A percentile compares a stretch with the other conserved stretches of the same genome.
Evolutionary conservation across 2,797 vertebrate genomes (phyloP).

Genomic region (Rousettus madagascariensis): DNA sequence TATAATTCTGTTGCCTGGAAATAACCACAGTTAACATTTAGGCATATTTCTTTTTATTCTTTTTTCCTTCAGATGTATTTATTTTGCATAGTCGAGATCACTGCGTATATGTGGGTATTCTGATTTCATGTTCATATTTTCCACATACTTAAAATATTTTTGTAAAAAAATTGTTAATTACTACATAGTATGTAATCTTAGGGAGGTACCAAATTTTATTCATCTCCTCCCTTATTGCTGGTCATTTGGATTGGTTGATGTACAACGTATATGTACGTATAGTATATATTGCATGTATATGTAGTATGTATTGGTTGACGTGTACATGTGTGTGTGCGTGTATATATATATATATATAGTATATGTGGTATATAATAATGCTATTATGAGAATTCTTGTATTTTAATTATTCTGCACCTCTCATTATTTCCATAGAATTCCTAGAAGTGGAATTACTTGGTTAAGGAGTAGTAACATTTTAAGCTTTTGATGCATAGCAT

Average conservation of each 20-base stretch:
- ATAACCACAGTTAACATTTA: constrained; percentile 12
- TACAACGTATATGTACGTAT: not conserved
- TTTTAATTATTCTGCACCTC: constrained; percentile 21
- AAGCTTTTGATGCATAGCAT: constrained; percentile 27
- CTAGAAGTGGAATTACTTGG: constrained; percentile 36
- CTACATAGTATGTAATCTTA: not conserved
- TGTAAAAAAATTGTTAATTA: constrained; percentile 41
- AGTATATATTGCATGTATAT: not conserved
- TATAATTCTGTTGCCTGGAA: constrained; percentile 10
- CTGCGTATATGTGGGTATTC: not conserved
- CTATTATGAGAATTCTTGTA: not conserved
- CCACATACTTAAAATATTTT: constrained; percentile 10
- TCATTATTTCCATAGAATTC: constrained; percentile 48
- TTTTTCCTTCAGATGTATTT: constrained; percentile 29
- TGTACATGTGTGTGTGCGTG: not conserved
- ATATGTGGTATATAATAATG: not conserved
- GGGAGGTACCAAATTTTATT: not conserved
- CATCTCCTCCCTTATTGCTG: not conserved
- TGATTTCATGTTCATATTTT: constrained; percentile 50
- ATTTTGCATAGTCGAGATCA: constrained; percentile 40
- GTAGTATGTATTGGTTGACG: not conserved
- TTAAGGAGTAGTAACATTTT: constrained; percentile 27
- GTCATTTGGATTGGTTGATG: constrained; percentile 1
- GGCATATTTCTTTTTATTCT: constrained; percentile 13
- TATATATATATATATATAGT: too few relatives aligned